A percentile compares a stretch with the other conserved stretches of the same genome.
phyloP scores from a whole-genome alignment of 2,797 vertebrate species.

The Garrulus glandarius region DNA sequence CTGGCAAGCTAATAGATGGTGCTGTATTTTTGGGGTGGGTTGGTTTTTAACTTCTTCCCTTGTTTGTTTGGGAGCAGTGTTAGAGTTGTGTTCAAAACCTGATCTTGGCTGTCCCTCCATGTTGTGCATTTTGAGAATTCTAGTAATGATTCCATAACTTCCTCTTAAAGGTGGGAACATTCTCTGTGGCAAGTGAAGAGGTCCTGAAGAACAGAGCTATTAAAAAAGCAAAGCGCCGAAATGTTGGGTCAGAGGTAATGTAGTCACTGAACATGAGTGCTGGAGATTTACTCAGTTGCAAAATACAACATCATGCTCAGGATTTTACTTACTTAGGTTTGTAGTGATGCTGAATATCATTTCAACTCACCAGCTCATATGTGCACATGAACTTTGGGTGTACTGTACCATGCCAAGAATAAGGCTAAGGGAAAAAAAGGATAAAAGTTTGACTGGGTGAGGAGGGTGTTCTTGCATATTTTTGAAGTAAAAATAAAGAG shows the following conservation, averaged over 20 bases:
- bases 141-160: neutral
- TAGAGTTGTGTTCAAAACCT: neutral
- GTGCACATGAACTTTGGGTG: neutral
- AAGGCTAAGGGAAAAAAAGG: neutral
- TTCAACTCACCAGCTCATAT: neutral
- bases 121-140: neutral
- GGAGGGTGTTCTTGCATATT: neutral
- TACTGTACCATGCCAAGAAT: neutral
- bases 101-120: neutral
- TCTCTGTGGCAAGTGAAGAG: conserved; percentile 90
- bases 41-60: neutral
- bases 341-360: neutral
- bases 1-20: neutral
- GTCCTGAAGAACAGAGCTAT: conserved; percentile 91
- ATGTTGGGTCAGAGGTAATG: conserved; percentile 80
- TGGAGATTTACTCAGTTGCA: neutral
- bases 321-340: neutral
- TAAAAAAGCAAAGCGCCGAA: conserved; percentile 94
- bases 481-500: neutral
- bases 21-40: neutral
- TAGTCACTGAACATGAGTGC: too few relatives aligned
- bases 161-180: conserved; percentile 85
- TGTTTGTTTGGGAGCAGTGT: neutral
- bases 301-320: fast-evolving
- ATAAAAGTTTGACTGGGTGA: neutral